These are phyloP conservation scores for Agrochola macilenta DNA, from an alignment of 2,888 invertebrate genomes.

Conservation along the genomic window DNA sequence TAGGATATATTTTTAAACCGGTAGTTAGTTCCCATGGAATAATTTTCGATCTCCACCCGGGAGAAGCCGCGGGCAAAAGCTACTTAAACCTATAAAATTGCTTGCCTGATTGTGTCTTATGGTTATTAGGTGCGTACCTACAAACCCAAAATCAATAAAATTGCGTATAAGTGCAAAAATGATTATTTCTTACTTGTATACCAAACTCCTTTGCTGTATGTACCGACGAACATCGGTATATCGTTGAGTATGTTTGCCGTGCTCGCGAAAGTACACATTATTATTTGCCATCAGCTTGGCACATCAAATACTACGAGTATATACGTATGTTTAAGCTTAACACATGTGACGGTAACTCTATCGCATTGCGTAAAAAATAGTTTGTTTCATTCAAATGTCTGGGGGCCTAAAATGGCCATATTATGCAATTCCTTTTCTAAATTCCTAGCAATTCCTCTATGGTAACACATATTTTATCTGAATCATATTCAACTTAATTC, in stretches of 20 bases:
- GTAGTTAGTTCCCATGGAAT: background rate
- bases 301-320: slow-evolving; percentile 45
- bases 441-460: too few relatives aligned
- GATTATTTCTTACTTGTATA: background rate
- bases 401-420: too few relatives aligned
- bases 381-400: slow-evolving; percentile 10
- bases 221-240: slow-evolving; percentile 1
- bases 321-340: slow-evolving; percentile 25
- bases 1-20: background rate
- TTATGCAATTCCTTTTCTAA: too few relatives aligned
- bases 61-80: background rate
- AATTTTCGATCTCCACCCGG: background rate
- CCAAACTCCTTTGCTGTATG: background rate
- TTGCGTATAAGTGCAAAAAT: background rate
- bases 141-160: background rate
- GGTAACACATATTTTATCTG: too few relatives aligned
- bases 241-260: slow-evolving; percentile 25
- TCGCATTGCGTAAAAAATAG: slow-evolving; percentile 37
- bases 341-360: slow-evolving; percentile 20
- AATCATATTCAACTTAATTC: too few relatives aligned
- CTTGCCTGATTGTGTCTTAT: background rate
- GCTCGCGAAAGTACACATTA: slow-evolving; percentile 27
- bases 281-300: slow-evolving; percentile 42
- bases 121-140: background rate
- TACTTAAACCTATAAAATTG: background rate